Base-by-base conservation (phyloP, 2,113 vertebrate genomes). In the Muscicapa adusta region DNA sequence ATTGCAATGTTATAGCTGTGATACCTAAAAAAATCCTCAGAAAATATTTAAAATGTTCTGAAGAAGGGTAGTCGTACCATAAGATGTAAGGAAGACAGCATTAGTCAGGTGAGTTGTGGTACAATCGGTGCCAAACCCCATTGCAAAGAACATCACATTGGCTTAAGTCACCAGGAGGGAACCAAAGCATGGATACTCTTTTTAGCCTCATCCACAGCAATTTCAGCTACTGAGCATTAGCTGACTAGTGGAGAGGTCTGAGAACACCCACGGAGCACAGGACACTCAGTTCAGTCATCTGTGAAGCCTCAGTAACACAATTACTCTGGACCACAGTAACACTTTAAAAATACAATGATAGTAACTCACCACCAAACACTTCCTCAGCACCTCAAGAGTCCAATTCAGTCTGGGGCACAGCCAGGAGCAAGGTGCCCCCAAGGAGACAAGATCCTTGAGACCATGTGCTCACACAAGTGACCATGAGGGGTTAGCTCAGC, bases 381-480 rank as follows among this genome's bases (percentile, higher is more conserved):
- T 51, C 60, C 29, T 72, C 47, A 19, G 8, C 43, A 47, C 13
- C 45, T 57, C 18, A 28, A 40, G 60, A 65, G 63, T 56, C 34
- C 1, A 1, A 23, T 4, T 22, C n/a, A 24, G 48, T 0, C 19
- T 5, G 0, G 0, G 34, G 76, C 31, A 45, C 12, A 36, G 73
- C 28, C 19, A 54, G 58, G 22, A 68, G 25, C 2, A 2, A 31
- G 31, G 36, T 12, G 43, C 33, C 34, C 43, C 50, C 51, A 33
- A 5, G 20, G 54, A 68, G n/a, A 57, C 25, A 0, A 28, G 5
- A n/a, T 12, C 45, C 67, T 45, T 3, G 1, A 33, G 26, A 48
- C 26, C 10, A 4, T 1, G 0, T 0, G 24, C 33, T 45, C 40
- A 18, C 14, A 3, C 29, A 8, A 60, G 24, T 3, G 45, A 60